Conservation (phyloP, 2,888 invertebrate genomes). For the Limnephilus marmoratus region DNA sequence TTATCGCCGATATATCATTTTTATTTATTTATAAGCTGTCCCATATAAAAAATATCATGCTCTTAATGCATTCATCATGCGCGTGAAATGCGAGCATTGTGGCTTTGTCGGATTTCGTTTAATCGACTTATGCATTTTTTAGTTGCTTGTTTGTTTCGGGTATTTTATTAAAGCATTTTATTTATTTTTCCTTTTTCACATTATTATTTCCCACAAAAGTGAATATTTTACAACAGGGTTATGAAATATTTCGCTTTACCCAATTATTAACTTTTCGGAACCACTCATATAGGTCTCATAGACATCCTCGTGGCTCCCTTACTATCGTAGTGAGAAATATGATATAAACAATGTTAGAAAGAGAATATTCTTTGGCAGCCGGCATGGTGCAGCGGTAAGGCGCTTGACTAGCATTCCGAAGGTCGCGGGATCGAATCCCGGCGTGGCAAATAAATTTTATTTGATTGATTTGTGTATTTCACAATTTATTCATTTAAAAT, state of each 20-base stretch:
- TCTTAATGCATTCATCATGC: conserved; percentile 28
- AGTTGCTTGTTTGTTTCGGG: not conserved
- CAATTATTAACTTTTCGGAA: too few relatives aligned
- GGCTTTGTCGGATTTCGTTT: conserved; percentile 2
- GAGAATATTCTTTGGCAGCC: too few relatives aligned
- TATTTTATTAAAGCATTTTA: not conserved
- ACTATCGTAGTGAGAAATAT: too few relatives aligned
- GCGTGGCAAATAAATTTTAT: too few relatives aligned
- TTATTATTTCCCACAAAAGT: not conserved
- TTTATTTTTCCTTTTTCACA: not conserved
- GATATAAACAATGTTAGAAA: too few relatives aligned
- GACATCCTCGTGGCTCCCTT: too few relatives aligned
- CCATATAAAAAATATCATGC: conserved; percentile 44
- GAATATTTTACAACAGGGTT: not conserved
- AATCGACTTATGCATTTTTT: conserved; percentile 12
- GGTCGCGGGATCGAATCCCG: too few relatives aligned
- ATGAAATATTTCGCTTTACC: not conserved
- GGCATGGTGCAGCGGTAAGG: too few relatives aligned
- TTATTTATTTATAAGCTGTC: conserved; percentile 54
- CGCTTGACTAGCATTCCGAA: too few relatives aligned
- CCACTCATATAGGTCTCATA: too few relatives aligned
- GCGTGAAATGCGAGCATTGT: conserved; percentile 35
- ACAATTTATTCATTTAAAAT: too few relatives aligned
- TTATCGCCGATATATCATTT: conserved; percentile 63
- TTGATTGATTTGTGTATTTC: too few relatives aligned